phyloP scores from a whole-genome alignment of 37 sponge, comb jelly and placozoan species.

The Bolinopsis microptera region DNA sequence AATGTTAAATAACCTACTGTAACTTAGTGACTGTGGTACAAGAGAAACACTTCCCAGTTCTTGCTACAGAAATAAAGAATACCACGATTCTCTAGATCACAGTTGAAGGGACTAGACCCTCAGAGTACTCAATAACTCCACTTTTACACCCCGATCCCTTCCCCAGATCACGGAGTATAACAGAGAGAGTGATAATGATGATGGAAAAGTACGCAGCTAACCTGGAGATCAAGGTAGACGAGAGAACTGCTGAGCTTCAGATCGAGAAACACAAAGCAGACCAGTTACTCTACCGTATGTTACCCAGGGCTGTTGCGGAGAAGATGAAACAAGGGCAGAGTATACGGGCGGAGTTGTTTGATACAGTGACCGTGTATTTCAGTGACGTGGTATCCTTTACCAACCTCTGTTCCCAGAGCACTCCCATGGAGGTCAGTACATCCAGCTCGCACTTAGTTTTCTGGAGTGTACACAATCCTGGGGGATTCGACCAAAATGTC shows the following conservation, averaged over 20 bases:
- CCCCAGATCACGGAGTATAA: constrained; percentile 46
- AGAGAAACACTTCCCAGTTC: too few relatives aligned
- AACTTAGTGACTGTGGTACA: too few relatives aligned
- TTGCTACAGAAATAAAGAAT: too few relatives aligned
- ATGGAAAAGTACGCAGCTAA: constrained; percentile 67
- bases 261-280: constrained; percentile 64
- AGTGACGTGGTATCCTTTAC: constrained; percentile 16
- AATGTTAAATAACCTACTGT: not conserved
- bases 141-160: too few relatives aligned
- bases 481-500: too few relatives aligned
- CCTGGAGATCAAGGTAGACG: constrained; percentile 57
- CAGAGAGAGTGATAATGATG: constrained; percentile 53
- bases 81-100: too few relatives aligned
- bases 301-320: constrained; percentile 48
- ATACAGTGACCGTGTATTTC: not conserved
- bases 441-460: too few relatives aligned
- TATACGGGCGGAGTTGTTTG: not conserved
- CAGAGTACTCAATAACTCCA: too few relatives aligned
- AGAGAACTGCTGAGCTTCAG: constrained; percentile 23
- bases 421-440: constrained; percentile 15
- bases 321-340: not conserved
- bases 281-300: constrained; percentile 52
- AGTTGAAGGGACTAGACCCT: too few relatives aligned
- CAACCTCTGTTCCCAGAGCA: constrained; percentile 25
- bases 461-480: too few relatives aligned